A percentile compares a stretch with the other conserved stretches of the same genome.
Conservation (phyloP, 2,797 vertebrate species). For the Tokudaia muenninki region DNA sequence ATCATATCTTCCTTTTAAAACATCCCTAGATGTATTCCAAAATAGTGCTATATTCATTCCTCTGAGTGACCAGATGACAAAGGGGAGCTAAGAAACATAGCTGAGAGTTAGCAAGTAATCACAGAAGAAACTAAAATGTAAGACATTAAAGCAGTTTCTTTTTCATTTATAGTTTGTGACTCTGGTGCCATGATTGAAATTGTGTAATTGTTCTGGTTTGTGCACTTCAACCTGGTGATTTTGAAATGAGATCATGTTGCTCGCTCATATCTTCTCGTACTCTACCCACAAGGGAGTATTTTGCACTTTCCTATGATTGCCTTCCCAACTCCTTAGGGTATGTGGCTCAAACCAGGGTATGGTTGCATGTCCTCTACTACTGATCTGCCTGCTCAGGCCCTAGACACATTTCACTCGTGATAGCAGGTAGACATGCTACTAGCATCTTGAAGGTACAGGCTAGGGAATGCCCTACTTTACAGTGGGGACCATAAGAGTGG, state of each 20-base stretch:
- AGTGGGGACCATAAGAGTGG: not conserved
- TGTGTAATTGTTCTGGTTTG: too few species aligned
- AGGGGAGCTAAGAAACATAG: not conserved
- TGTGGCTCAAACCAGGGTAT: not conserved
- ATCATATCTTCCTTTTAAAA: not conserved
- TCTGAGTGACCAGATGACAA: not conserved
- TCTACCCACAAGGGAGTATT: not conserved
- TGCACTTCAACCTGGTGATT: not conserved
- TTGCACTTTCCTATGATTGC: not conserved
- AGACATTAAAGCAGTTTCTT: not conserved
- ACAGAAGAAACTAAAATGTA: not conserved
- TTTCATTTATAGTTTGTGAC: not conserved
- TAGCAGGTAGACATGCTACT: not conserved
- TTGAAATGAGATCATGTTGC: not conserved
- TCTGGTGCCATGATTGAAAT: not conserved
- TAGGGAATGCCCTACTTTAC: not conserved
- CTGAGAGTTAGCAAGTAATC: slow-evolving; percentile 47
- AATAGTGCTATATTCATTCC: not conserved
- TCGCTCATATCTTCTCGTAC: not conserved
- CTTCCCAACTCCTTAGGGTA: not conserved
- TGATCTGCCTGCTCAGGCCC: not conserved
- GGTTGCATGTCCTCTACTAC: not conserved
- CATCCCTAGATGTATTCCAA: not conserved
- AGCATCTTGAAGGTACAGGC: not conserved
- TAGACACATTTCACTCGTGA: not conserved